Base-by-base conservation (phyloP, 2,113 vertebrate species). In the Lamprologus callipterus region DNA sequence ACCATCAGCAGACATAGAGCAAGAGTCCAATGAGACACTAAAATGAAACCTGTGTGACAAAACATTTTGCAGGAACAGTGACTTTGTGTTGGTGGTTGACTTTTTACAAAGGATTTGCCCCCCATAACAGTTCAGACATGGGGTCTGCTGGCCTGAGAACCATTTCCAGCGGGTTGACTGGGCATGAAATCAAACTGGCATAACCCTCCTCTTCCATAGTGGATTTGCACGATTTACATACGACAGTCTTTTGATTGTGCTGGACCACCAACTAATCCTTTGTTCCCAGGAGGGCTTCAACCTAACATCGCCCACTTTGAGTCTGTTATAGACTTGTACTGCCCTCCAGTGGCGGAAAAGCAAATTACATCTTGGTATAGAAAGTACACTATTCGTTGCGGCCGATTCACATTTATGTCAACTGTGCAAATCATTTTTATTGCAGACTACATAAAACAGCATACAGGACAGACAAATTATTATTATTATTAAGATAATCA, bases 221-320 rank as follows among this genome's bases (percentile, higher is more conserved):
- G 94, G 92, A 93, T 93, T 94, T 91, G 91, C 83, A 90, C 80
- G 6, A 94, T 95, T 94, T 95, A 93, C 94, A 95, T 87, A 92
- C 88, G 87, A 87, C 89, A 90, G 81, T 87, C 87, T 91, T 94
- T 94, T 93, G 86, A 92, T 87, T 91, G 85, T 91, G 85, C 88
- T 93, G 89, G 95, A 92, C 94, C 91, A 94, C 92, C 94, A 93
- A 85, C 94, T 94, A 93, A 94, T 94, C 94, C 92, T 95, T 94
- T 94, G 94, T 94, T 94, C 92, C 92, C 93, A 81, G 68, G 88
- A 90, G 90, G 68, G 75, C 78, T 68, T 78, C 7, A 16, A 80
- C 45, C 80, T 21, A n/a, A 33, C 47, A 17, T 19, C 31, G 68
- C 47, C 26, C 78, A 55, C 78, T 55, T 13, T 23, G 14, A 19